Conservation (phyloP, 2,797 vertebrate genomes). For the Balearica regulorum region DNA sequence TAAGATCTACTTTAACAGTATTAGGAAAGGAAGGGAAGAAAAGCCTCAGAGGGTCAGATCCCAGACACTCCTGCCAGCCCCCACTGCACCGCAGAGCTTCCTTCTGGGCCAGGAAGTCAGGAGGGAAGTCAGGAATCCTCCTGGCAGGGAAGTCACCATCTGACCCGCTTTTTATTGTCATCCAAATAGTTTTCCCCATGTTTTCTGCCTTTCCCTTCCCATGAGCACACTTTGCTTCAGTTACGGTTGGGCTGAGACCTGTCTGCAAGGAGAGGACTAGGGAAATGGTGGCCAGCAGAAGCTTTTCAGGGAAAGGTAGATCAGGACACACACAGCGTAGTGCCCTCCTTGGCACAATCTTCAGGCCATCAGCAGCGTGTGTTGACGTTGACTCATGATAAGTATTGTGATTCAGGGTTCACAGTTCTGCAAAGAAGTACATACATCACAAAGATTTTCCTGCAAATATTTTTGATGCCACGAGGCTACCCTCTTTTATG, state of each 20-base stretch:
- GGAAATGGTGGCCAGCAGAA: not conserved
- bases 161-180: not conserved
- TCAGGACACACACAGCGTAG: accelerated
- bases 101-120: not conserved
- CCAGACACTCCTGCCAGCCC: not conserved
- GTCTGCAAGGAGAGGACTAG: not conserved
- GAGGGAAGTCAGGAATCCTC: not conserved
- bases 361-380: not conserved
- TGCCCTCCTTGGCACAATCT: not conserved
- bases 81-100: not conserved
- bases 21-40: not conserved
- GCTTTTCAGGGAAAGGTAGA: not conserved
- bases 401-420: not conserved
- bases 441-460: not conserved
- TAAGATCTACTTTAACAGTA: not conserved
- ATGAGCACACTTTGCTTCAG: not conserved
- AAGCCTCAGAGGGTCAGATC: not conserved
- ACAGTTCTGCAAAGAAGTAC: not conserved
- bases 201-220: not conserved
- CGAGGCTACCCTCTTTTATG: accelerated
- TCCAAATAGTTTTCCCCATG: not conserved
- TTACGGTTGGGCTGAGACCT: not conserved
- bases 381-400: not conserved
- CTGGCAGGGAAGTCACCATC: not conserved
- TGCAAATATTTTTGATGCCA: not conserved